phyloP scores from a whole-genome alignment of 2,113 vertebrate genomes.

The Alces alces region DNA sequence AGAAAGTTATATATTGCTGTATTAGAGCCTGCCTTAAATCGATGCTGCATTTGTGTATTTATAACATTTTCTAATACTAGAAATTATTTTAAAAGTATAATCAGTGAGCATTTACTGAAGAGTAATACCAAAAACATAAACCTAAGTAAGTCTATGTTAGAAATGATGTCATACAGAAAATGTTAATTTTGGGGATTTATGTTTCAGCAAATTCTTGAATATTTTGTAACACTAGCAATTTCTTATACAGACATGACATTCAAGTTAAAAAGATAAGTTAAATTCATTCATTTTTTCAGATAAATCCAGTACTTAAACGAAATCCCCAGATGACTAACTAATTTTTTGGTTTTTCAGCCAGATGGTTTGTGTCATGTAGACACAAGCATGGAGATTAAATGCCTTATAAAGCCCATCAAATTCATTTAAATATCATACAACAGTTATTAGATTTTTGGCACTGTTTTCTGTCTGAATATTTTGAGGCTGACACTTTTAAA shows the following conservation, averaged over 20 bases:
- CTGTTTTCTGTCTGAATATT: neutral
- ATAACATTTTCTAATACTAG: neutral
- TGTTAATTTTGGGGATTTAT: neutral
- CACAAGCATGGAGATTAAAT: neutral
- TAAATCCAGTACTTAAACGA: neutral
- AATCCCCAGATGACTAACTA: neutral
- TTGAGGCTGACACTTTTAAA: neutral
- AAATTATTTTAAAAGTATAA: neutral
- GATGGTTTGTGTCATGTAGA: neutral
- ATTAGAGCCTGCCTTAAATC: neutral
- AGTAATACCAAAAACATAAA: neutral
- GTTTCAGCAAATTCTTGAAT: neutral
- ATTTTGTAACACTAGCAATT: neutral
- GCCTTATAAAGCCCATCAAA: neutral
- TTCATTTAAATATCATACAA: neutral
- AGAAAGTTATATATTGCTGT: neutral
- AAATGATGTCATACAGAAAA: neutral
- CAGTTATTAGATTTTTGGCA: neutral
- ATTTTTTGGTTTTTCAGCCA: neutral
- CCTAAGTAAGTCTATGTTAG: neutral
- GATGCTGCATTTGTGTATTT: neutral
- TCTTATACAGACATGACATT: neutral
- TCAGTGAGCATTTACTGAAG: neutral
- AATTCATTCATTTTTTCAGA: neutral
- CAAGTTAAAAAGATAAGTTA: neutral